Conservation (phyloP, 2,113 vertebrate genomes). For the Hemichromis elongatus region DNA sequence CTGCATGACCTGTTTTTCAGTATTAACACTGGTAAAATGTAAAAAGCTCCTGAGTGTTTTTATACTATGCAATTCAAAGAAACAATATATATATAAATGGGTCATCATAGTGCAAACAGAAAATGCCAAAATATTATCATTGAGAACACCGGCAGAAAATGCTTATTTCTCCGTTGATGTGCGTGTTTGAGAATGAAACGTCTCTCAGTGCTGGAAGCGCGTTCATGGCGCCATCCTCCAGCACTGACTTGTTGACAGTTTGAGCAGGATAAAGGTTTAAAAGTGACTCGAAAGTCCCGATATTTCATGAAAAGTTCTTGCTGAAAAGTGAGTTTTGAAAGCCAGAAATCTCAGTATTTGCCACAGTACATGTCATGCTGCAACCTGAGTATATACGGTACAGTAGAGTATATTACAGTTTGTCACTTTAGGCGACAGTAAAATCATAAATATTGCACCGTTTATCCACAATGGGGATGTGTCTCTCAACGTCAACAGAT, state of each 20-base stretch:
- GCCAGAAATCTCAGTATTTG: not conserved
- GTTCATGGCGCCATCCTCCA: not conserved
- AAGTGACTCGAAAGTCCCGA: not conserved
- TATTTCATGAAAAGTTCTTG: not conserved
- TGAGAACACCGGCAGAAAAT: not conserved
- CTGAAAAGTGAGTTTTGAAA: not conserved
- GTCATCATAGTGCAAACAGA: not conserved
- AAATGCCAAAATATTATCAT: not conserved
- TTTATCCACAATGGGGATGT: not conserved
- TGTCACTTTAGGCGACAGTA: not conserved
- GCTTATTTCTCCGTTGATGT: not conserved
- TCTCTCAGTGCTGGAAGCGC: not conserved
- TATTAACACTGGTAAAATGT: not conserved
- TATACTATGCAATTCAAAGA: not conserved
- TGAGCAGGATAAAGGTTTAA: not conserved
- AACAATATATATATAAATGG: not conserved
- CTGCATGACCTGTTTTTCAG: not conserved
- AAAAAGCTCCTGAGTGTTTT: not conserved
- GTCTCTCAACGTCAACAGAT: not conserved
- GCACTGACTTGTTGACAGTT: slow-evolving; percentile 1
- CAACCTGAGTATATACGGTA: not conserved
- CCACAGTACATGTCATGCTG: not conserved
- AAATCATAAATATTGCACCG: not conserved
- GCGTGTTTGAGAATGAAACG: not conserved
- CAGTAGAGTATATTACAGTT: not conserved